phyloP scores from a whole-genome alignment of 2,113 vertebrate species.

The Eudyptes chrysolophus region DNA sequence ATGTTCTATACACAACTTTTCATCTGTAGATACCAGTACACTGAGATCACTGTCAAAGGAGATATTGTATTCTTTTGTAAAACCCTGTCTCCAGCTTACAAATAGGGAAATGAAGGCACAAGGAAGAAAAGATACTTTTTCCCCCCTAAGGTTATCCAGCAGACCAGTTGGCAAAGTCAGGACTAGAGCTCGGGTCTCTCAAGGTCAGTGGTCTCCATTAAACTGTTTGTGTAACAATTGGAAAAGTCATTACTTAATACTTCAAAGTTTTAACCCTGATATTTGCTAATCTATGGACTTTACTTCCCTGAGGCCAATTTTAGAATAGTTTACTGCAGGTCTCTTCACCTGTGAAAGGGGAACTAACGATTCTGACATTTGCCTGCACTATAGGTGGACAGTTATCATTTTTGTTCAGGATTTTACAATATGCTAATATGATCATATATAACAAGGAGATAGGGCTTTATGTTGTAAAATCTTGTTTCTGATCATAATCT shows the following conservation, averaged over 20 bases:
- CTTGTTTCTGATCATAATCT: neutral
- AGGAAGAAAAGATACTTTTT: neutral
- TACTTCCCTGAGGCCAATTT: neutral
- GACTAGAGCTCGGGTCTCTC: neutral
- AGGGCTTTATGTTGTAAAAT: neutral
- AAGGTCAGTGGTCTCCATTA: neutral
- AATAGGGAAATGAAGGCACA: neutral
- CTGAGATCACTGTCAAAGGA: neutral
- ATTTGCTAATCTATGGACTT: neutral
- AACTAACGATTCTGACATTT: neutral
- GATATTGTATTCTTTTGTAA: neutral
- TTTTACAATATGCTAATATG: neutral
- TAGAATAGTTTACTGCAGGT: neutral
- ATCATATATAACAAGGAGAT: neutral
- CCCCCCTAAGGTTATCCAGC: neutral
- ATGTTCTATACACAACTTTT: neutral
- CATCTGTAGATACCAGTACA: neutral
- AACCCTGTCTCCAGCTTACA: neutral
- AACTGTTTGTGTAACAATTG: neutral
- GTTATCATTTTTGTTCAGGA: neutral
- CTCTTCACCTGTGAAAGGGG: neutral
- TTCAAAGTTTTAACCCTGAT: neutral
- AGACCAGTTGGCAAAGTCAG: neutral
- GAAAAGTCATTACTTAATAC: neutral
- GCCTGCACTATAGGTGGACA: neutral